A percentile compares a stretch with the other conserved stretches of the same genome.
phyloP scores from a whole-genome alignment of 2,888 invertebrate genomes.

The Agrotis clavis region DNA sequence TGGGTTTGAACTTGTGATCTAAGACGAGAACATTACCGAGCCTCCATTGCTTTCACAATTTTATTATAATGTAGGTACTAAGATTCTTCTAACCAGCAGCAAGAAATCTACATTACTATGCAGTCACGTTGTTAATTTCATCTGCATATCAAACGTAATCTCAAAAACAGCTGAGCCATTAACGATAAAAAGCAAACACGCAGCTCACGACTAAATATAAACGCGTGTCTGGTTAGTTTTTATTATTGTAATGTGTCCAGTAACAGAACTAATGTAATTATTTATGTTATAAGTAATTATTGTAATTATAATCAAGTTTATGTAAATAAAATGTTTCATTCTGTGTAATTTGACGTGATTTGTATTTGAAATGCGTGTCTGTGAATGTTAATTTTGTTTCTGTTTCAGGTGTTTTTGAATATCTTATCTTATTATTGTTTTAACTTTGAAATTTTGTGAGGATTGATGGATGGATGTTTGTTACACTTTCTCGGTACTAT shows the following conservation, averaged over 20 bases:
- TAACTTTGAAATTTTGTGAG: too few species aligned
- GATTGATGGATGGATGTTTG: too few species aligned
- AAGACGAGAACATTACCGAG: too few species aligned
- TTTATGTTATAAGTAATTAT: conserved; percentile 29
- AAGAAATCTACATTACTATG: too few species aligned
- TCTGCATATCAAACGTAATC: conserved; percentile 14
- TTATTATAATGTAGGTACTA: too few species aligned
- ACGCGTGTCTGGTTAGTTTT: conserved; percentile 20
- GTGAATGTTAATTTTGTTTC: background rate
- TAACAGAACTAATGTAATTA: conserved; percentile 34
- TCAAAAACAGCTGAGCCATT: conserved; percentile 30
- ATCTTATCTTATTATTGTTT: too few species aligned
- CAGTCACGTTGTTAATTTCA: background rate
- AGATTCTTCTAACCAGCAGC: too few species aligned
- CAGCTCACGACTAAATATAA: conserved; percentile 5
- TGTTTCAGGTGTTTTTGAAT: background rate
- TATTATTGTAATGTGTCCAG: conserved; percentile 34
- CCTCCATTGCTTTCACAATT: too few species aligned
- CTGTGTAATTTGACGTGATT: background rate
- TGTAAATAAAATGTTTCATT: conserved; percentile 31
- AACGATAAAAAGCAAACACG: conserved; percentile 42
- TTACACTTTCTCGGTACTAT: too few species aligned
- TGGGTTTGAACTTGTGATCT: too few species aligned
- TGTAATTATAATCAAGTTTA: conserved; percentile 18
- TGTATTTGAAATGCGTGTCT: conserved; percentile 2